Evolutionary conservation across 2,797 vertebrate species (phyloP), one percentile per base, ranked within the genome.

Genomic region (Artibeus lituratus): DNA sequence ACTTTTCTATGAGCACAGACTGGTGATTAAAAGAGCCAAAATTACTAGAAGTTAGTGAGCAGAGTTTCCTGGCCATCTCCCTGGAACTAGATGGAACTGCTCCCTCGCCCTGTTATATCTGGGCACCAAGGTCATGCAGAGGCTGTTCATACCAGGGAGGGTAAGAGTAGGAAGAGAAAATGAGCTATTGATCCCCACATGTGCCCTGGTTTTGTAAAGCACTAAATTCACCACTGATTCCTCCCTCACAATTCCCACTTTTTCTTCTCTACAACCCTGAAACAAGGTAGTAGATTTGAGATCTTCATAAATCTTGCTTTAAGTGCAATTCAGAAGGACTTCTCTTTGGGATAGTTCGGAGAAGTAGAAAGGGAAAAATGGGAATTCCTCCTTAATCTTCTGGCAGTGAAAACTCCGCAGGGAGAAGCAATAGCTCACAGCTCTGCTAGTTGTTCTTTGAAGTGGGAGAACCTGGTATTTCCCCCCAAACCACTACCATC

Each of bases 11-110:
- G 77, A 69, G 47, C 29, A n/a, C 14, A 35, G 65, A 39, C 47
- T 39, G 67, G 62, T 95, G 67, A 96, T 91, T 91, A 94, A 96
- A 94, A 94, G 74, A n/a, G 53, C 29, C 65, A 47, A 55, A 37
- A 87, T 44, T 78, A 76, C 29, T 91, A 47, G 49, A 72, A 85
- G 44, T 80, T 59, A 95, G 10, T 73, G 39, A 93, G 35, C 44
- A 53, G 42, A 57, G 26, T 96, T 96, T 89, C 37, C 59, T 16
- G 65, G 29, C 35, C 67, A 19, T 69, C 81, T 91, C 81, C 47
- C 10, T 76, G 26, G 67, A 94, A 76, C 70, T 81, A 39, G 87
- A 92, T 44, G 51, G 83, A 94, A 76, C 72, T 49, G 83, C 89
- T 95, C 18, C 35, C 29, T 93, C 19, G 14, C 90, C 39, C n/a